Conservation (phyloP, 2,888 invertebrate species). For the Strigamia maritima region DNA sequence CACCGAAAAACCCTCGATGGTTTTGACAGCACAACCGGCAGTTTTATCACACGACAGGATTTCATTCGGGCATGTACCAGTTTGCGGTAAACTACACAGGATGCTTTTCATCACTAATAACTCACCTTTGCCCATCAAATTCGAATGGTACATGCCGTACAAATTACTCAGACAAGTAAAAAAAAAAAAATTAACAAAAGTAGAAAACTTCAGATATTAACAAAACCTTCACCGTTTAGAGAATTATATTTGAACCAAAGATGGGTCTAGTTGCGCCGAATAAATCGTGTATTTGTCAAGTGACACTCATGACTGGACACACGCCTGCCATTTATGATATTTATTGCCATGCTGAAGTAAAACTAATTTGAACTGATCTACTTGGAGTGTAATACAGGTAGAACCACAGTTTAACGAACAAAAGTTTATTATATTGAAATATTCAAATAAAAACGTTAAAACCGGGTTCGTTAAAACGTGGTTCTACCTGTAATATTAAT, state of each 20-base stretch:
- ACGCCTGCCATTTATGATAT: constrained; percentile 26
- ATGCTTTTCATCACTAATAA: constrained; percentile 13
- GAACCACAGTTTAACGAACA: too few relatives aligned
- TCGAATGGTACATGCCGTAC: constrained; percentile 31
- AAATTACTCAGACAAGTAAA: constrained; percentile 20
- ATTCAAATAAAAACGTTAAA: too few relatives aligned
- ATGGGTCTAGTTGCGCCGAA: background rate
- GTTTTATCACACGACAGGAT: constrained; percentile 20
- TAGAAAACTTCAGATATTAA: background rate
- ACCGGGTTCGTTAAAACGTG: too few relatives aligned
- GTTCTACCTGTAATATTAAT: too few relatives aligned
- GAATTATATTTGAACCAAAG: constrained; percentile 36
- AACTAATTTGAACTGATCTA: background rate
- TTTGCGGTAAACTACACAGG: background rate
- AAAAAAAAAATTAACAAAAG: background rate
- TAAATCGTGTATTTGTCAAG: background rate
- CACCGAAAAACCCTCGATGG: background rate
- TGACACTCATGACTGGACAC: constrained; percentile 36
- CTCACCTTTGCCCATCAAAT: background rate
- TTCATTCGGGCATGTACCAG: constrained; percentile 3
- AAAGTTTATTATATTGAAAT: too few relatives aligned
- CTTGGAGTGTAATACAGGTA: too few relatives aligned
- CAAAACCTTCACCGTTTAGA: background rate
- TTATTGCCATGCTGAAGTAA: constrained; percentile 31
- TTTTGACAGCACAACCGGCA: background rate